Base-by-base conservation (phyloP, 2,113 vertebrate genomes). In the Neogobius melanostomus region DNA sequence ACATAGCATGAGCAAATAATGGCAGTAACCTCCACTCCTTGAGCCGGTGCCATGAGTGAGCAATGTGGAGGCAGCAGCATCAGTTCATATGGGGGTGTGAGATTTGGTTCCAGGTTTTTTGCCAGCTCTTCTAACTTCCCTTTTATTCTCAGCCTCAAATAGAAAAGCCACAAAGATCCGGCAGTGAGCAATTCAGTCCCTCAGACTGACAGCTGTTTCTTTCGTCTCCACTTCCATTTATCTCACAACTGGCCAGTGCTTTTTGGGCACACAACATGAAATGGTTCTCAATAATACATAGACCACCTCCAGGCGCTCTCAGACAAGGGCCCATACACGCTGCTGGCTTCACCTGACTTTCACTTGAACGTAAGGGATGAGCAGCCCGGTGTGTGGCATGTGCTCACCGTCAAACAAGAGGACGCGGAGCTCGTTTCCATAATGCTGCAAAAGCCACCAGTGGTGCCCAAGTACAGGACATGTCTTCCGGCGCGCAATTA, bases 401-500 rank as follows among this genome's bases (percentile, higher is more conserved):
- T 68, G 54, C 68, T 16, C 14, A 48, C 69, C 28, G 68, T 70
- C 68, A 74, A 78, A 81, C 75, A 80, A 82, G 75, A 69, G 70
- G 6, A 16, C 21, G 11, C 42, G 51, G 7, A 8, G 6, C 60
- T 74, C 1, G 12, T 64, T 68, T 62, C 47, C 54, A 68, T 68
- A 44, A 70, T 52, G 53, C 15, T 54, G 60, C 67, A 63, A 48
- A 44, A 80, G 68, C 63, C 74, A 65, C 64, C 56, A 8, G 71
- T 75, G 76, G 21, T 80, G 71, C 83, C 69, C 68, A 8, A 75
- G 70, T 82, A 81, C 82, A 72, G 81, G 77, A 77, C 82, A 87
- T 79, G 80, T 90, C 87, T 89, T 79, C 84, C 82, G 82, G 87
- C 87, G 77, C 72, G 80, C 83, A 89, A 86, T 90, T 82, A 88